phyloP scores from a whole-genome alignment of 2,797 vertebrate species.

The Limnodromus scolopaceus region DNA sequence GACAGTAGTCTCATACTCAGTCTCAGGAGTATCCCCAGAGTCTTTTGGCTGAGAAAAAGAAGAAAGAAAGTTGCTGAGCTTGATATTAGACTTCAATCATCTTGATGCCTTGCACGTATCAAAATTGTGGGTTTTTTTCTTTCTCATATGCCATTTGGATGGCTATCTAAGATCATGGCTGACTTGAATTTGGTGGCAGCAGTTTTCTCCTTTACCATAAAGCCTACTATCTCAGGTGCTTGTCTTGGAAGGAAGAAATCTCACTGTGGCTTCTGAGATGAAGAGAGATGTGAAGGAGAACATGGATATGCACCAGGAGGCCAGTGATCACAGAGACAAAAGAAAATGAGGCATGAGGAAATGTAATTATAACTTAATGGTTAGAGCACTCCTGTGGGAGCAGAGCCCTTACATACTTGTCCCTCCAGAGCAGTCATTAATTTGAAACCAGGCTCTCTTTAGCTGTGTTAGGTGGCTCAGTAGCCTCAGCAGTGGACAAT shows the following conservation, averaged over 20 bases:
- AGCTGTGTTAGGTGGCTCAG: not conserved
- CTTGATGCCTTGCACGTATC: not conserved
- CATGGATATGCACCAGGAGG: not conserved
- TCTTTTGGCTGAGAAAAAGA: not conserved
- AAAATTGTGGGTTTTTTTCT: rapidly evolving
- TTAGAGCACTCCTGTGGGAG: not conserved
- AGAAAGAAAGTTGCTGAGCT: not conserved
- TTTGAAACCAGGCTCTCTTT: not conserved
- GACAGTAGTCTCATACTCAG: not conserved
- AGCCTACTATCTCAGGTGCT: rapidly evolving
- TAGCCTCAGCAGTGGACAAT: not conserved
- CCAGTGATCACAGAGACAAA: not conserved
- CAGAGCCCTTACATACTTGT: rapidly evolving
- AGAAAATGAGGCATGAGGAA: not conserved
- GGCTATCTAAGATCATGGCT: not conserved
- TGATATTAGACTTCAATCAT: not conserved
- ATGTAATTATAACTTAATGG: not conserved
- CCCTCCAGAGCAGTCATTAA: not conserved
- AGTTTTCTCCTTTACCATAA: not conserved
- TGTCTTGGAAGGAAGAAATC: not conserved
- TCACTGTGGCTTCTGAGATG: not conserved
- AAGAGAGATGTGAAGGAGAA: not conserved
- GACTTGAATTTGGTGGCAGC: not conserved
- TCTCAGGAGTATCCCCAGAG: not conserved
- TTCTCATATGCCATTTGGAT: not conserved